Percentiles rank a stretch among this genome's conserved stretches.
These are phyloP conservation scores for Morelia viridis DNA, from an alignment of 2,797 vertebrate species.

Conservation along the genomic window DNA sequence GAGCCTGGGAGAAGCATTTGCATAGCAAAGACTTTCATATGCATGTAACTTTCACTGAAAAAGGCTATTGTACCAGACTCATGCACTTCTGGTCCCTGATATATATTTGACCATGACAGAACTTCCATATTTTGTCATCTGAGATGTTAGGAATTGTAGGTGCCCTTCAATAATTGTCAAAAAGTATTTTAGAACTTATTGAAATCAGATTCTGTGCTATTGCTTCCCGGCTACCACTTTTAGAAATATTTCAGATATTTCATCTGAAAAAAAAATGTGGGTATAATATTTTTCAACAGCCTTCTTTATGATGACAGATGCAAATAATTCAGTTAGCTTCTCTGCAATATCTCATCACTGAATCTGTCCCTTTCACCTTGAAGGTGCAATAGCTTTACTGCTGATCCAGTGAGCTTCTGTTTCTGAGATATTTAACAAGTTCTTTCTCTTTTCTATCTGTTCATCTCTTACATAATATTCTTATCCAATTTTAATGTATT, in stretches of 20 bases:
- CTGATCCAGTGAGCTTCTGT: not conserved
- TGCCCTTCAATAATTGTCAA: not conserved
- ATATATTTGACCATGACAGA: not conserved
- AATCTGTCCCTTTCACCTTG: constrained; percentile 31
- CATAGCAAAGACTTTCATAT: not conserved
- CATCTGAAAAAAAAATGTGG: not conserved
- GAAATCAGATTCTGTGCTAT: not conserved
- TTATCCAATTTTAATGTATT: not conserved
- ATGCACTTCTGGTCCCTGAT: not conserved
- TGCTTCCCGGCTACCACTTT: not conserved
- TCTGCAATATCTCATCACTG: constrained; percentile 12
- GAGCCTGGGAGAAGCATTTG: not conserved
- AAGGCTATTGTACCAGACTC: too few species aligned
- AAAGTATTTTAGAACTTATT: not conserved
- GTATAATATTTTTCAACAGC: not conserved
- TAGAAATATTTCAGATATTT: constrained; percentile 10
- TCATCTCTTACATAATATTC: not conserved
- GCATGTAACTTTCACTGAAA: not conserved
- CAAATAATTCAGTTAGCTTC: constrained; percentile 33
- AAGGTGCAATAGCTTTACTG: not conserved
- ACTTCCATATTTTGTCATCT: not conserved
- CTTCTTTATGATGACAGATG: constrained; percentile 24
- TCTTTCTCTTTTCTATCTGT: not conserved
- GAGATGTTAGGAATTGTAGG: not conserved
- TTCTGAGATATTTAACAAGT: constrained; percentile 6